phyloP scores from a whole-genome alignment of 2,113 vertebrate species.

The Oenanthe melanoleuca region DNA sequence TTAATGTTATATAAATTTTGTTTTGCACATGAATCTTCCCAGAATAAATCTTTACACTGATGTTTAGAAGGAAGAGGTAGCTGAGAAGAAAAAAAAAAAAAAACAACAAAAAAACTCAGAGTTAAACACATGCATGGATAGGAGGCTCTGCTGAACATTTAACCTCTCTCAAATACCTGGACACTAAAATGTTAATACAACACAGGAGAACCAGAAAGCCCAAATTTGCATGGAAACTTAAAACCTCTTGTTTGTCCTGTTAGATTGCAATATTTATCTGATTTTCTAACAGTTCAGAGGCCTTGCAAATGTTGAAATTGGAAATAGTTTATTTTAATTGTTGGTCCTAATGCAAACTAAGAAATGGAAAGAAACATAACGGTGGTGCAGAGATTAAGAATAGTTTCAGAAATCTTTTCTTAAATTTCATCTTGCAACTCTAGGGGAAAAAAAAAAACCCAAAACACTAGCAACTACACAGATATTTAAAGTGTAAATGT shows the following conservation, averaged over 20 bases:
- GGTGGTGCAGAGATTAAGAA: neutral
- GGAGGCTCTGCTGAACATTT: neutral
- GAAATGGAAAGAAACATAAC: neutral
- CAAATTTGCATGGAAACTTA: neutral
- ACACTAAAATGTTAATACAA: neutral
- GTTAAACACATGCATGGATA: rapidly evolving
- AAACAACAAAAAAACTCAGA: neutral
- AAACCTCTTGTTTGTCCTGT: neutral
- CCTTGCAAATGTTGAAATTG: neutral
- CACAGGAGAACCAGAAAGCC: neutral
- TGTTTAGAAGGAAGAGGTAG: neutral
- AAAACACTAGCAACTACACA: neutral
- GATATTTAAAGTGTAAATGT: neutral
- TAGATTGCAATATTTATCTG: neutral
- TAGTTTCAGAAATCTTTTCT: neutral
- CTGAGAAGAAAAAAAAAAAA: neutral
- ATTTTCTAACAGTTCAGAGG: neutral
- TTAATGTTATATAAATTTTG: neutral
- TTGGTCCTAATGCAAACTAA: neutral
- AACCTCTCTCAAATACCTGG: neutral
- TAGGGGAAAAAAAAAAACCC: rapidly evolving
- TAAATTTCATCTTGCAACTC: neutral
- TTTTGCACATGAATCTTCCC: neutral
- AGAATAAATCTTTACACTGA: neutral
- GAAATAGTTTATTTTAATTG: neutral